A percentile compares a stretch with the other conserved stretches of the same genome.
These are phyloP conservation scores for Microcebus jonahi DNA, from an alignment of 2,113 vertebrate species.

Conservation along the genomic window DNA sequence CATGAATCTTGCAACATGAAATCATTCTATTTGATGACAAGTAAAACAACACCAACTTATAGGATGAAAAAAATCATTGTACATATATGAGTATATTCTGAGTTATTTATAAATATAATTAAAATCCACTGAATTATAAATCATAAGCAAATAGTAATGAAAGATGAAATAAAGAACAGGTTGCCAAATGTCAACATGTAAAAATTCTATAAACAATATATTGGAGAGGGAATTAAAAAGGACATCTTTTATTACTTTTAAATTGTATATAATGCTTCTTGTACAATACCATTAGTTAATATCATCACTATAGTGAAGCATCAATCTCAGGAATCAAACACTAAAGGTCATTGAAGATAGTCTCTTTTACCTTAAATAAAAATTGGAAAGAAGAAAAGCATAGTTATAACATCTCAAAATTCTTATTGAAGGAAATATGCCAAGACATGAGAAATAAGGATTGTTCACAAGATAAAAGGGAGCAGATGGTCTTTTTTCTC, in stretches of 20 bases:
- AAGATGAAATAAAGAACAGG: background rate
- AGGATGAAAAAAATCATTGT: background rate
- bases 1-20: background rate
- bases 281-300: background rate
- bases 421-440: background rate
- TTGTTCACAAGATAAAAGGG: background rate
- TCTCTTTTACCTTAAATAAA: background rate
- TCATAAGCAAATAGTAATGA: background rate
- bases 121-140: background rate
- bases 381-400: background rate
- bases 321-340: background rate
- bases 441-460: background rate
- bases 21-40: background rate
- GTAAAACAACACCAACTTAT: background rate
- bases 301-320: background rate
- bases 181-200: conserved; percentile 19
- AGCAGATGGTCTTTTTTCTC: background rate
- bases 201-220: background rate
- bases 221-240: background rate
- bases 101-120: background rate
- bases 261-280: background rate
- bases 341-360: background rate
- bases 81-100: background rate
- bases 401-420: background rate
- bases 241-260: background rate